Conservation (phyloP, 2,113 vertebrate species). For the Eupsittula cactorum region DNA sequence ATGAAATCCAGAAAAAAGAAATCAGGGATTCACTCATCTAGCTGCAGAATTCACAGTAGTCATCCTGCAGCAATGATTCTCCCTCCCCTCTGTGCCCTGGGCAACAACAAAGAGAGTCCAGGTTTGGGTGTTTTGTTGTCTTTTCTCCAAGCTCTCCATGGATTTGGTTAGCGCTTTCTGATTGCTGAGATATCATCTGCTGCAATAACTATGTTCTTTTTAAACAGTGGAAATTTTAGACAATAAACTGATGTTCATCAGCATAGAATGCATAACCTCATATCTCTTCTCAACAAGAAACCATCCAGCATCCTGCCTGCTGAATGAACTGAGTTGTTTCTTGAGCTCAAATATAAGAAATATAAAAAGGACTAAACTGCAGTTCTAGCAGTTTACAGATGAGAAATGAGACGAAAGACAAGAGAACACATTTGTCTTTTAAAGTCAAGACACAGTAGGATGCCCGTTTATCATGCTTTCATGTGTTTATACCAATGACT, state of each 20-base stretch:
- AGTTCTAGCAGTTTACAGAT: neutral
- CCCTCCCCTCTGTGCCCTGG: neutral
- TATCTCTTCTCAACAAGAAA: neutral
- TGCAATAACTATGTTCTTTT: fast-evolving
- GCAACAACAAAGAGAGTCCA: neutral
- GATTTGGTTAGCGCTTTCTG: neutral
- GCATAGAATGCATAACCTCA: neutral
- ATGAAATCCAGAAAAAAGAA: neutral
- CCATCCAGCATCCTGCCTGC: neutral
- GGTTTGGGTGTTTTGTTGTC: neutral
- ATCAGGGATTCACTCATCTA: neutral
- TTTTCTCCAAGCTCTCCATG: neutral
- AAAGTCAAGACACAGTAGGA: neutral
- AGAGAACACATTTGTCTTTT: neutral
- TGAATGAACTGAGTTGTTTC: neutral
- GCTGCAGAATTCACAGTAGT: neutral
- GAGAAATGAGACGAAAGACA: neutral
- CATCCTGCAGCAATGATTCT: neutral
- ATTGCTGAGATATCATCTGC: neutral
- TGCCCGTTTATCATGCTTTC: neutral
- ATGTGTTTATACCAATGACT: neutral
- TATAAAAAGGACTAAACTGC: neutral
- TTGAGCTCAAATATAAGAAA: neutral
- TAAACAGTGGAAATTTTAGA: neutral
- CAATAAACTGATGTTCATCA: neutral